Percentiles rank a stretch among this genome's conserved stretches.
Evolutionary conservation across 53 echinoderm and acorn worm genomes (phyloP).

Genomic region (Paelopatides confundens): DNA sequence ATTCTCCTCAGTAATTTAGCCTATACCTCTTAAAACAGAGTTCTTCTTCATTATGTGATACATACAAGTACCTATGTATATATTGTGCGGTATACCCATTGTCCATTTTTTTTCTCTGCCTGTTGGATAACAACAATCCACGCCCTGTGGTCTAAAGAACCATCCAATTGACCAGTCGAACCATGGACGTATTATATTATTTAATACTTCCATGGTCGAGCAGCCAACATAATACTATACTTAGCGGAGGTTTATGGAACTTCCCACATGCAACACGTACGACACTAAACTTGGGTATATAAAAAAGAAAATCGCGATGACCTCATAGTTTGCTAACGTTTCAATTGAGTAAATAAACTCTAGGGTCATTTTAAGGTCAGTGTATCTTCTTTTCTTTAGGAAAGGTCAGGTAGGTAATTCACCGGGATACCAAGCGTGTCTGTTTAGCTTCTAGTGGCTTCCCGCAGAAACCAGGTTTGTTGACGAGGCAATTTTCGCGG

Average conservation of each 20-base stretch:
- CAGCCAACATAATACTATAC: no score
- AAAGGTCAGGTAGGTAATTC: conserved; percentile 17
- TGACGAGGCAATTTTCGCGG: conserved; percentile 12
- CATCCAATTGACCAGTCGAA: no score
- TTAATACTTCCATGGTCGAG: no score
- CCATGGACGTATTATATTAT: no score
- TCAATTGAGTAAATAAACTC: conserved; percentile 29
- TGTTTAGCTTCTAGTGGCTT: conserved; percentile 32
- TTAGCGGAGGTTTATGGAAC: background rate
- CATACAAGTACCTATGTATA: no score
- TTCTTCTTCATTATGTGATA: no score
- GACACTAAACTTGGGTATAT: background rate
- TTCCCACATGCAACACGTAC: background rate
- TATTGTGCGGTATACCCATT: no score
- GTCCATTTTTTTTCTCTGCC: no score
- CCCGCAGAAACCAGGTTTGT: conserved; percentile 32
- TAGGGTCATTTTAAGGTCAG: conserved; percentile 20
- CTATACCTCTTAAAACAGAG: no score
- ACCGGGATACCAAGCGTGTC: conserved; percentile 14
- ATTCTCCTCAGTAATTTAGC: no score
- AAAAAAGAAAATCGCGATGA: background rate
- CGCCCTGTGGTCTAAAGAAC: no score
- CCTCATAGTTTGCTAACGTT: conserved; percentile 44
- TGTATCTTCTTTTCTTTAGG: conserved; percentile 10
- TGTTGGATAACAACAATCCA: no score